Base-by-base conservation (phyloP, 1,140 invertebrate species). In the Ctenoplectra terminalis region DNA sequence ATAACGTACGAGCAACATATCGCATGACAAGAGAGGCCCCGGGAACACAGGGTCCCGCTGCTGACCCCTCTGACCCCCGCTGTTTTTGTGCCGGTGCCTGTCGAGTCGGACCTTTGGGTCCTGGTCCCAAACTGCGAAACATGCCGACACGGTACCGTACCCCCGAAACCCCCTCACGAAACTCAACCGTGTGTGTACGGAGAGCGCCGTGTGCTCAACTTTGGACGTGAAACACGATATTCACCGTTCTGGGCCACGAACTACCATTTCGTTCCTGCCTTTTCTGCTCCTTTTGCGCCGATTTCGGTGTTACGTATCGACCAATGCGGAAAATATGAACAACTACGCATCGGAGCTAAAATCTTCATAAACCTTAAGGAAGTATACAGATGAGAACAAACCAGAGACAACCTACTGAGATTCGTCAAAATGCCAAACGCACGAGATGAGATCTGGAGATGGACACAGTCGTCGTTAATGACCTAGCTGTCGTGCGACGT, bases 1-100 rank as follows among this genome's bases (percentile, higher is more conserved):
- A 86, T 88, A 90, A 90, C 82, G 86, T 87, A 89, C 82, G 88
- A 88, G 86, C 84, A 87, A 88, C 88, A 87, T 89, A 89, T 90
- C 88, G 88, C 88, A 89, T 90, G 88, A 90, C 88, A 90, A 86
- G 83, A 60, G 67, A 72, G 69, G 37, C 86, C 69, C 75, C 26
- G 61, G 84, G 82, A 87, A 89, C 88, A 89, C 81, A 87, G 82
- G 71, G 79, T 46, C 64, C 82, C 88, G 85, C 80, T 64, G 70
- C 75, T 85, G 86, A 90, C 88, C 87, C 75, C 85, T 70, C 76
- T 87, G 89, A 90, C 88, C 89, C 81, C 79, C 70, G 87, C 82
- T 82, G 89, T 90, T 89, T 86, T 85, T 90, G 74, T 83, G 85
- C 81, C 79, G 76, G 85, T 74, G 72, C 74, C 78, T 72, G 80